Base-by-base conservation (phyloP, 2,888 invertebrate species). In the Drosophila nr. fundita region DNA sequence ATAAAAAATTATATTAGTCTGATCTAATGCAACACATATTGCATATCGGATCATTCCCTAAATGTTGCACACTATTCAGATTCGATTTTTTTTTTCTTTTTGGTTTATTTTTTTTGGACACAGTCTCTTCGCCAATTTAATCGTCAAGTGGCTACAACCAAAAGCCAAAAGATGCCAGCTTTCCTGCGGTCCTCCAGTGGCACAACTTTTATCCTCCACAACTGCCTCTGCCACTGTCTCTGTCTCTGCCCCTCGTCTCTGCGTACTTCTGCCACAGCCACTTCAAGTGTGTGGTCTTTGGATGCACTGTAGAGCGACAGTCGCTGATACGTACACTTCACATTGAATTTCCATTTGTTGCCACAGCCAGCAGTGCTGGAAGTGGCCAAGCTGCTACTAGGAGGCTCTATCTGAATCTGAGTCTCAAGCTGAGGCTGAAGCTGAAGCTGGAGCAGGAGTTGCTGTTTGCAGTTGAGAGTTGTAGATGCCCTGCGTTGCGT, bases 311-410 rank as follows among this genome's bases (percentile, higher is more conserved):
- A 71, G 83, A 87, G 85, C 85, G 85, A 88, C 85, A 85, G 83
- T 86, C 88, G 88, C 88, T 88, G 85, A 85, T 85, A 85, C 85
- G 85, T 87, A 88, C 85, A 85, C 88, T 88, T 85, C 85, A 85
- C 85, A 80, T 85, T 88, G 86, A 88, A 85, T 85, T 85, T 85
- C 85, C 85, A 85, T 85, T 85, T 86, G 87, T 72, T 78, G 84
- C 48, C 64, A 15, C 45, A 65, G 52, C 63, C 70, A 75, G 61
- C 74, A 50, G 70, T 54, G 69, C 64, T 72, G 63, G 77, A 83
- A 86, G 83, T 82, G 84, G 73, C 82, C 76, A 68, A 68, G 84
- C 75, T 79, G 58, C 83, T 73, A 48, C 59, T 13, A 48, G 29
- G 13, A 50, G 60, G 45, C 42, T 42, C 21, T 13, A 42, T 42